Evolutionary conservation across 2,797 vertebrate genomes (phyloP).

Genomic region (Rhadinocentrus ornatus): DNA sequence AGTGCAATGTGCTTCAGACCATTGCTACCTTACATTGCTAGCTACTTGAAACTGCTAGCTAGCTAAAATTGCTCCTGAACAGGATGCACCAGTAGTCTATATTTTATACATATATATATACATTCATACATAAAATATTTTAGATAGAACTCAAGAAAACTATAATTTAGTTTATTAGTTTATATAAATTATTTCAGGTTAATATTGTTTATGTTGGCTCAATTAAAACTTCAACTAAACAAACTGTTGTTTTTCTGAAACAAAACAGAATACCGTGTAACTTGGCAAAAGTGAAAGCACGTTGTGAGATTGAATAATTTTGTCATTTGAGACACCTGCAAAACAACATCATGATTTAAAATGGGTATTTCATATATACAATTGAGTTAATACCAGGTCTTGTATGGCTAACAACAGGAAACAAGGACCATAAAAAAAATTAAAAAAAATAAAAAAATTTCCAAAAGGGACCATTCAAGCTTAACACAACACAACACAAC

Average conservation of each 20-base stretch:
- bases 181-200: too few species aligned
- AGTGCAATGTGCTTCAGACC: neutral
- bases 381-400: neutral
- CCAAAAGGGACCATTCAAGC: slow-evolving; percentile 1
- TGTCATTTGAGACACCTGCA: neutral
- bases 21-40: neutral
- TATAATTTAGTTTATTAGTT: too few species aligned
- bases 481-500: slow-evolving; percentile 15
- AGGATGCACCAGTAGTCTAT: neutral
- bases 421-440: neutral
- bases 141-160: too few species aligned
- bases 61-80: neutral
- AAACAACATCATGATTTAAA: neutral
- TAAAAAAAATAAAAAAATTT: neutral
- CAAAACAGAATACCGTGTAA: too few species aligned
- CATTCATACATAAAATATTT: too few species aligned
- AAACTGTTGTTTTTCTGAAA: neutral
- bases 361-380: neutral
- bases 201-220: too few species aligned
- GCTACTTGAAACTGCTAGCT: neutral
- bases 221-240: neutral
- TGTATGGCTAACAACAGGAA: neutral
- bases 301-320: neutral
- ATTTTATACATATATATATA: too few species aligned
- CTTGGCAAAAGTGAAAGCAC: neutral